A percentile compares a stretch with the other conserved stretches of the same genome.
These are phyloP conservation scores for Bagarius yarrelli DNA, from an alignment of 2,113 vertebrate species.

Conservation along the genomic window DNA sequence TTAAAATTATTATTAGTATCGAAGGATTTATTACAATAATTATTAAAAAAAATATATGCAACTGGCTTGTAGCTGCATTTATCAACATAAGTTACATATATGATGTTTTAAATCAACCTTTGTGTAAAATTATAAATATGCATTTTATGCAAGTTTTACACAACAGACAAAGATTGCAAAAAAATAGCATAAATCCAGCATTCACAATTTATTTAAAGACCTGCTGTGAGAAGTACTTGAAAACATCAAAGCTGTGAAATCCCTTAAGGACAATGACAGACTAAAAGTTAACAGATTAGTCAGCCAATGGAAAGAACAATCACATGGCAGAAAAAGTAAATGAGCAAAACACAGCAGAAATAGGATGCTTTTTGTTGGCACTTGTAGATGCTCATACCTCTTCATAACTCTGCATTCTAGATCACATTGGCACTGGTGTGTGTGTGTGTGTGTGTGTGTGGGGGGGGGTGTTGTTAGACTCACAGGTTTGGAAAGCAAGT, in stretches of 20 bases:
- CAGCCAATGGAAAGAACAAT: not conserved
- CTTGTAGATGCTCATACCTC: not conserved
- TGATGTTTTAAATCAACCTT: not conserved
- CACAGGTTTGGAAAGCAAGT: conserved; percentile 66
- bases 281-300: not conserved
- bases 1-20: not conserved
- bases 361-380: not conserved
- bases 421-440: not conserved
- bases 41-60: not conserved
- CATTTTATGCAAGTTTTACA: not conserved
- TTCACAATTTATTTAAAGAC: not conserved
- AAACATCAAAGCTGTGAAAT: not conserved
- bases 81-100: not conserved
- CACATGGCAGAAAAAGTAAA: conserved; percentile 1
- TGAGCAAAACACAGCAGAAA: not conserved
- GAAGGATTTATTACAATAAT: not conserved
- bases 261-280: not conserved
- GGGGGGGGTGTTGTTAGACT: conserved; percentile 30
- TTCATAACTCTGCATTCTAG: not conserved
- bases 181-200: not conserved
- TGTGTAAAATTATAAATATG: not conserved
- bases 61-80: not conserved
- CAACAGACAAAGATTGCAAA: not conserved
- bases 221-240: not conserved
- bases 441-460: not conserved